Conservation (phyloP, 2,888 invertebrate species). For the Plagodis pulveraria region DNA sequence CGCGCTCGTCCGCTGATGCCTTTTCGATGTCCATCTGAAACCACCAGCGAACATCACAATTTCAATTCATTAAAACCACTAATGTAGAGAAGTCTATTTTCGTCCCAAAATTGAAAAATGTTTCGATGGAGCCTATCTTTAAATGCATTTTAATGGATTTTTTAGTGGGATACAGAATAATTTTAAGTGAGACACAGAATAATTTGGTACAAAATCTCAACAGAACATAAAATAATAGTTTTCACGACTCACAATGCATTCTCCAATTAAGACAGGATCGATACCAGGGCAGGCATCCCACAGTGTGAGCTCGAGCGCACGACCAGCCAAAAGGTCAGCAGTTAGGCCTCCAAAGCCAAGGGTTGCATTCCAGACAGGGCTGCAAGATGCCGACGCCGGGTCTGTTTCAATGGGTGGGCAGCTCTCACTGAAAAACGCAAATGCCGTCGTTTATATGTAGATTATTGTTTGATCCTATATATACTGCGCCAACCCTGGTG, state of each 20-base stretch:
- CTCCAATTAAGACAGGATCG: constrained; percentile 92
- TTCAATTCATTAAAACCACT: not conserved
- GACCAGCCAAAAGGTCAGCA: constrained; percentile 91
- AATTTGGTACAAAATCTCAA: too few relatives aligned
- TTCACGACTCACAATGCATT: constrained; percentile 85
- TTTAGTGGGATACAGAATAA: too few relatives aligned
- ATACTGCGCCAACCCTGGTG: too few relatives aligned
- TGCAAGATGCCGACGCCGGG: constrained; percentile 93
- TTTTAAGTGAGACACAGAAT: too few relatives aligned
- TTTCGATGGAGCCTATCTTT: too few relatives aligned
- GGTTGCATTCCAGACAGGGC: constrained; percentile 97
- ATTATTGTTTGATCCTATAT: too few relatives aligned
- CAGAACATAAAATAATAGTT: too few relatives aligned
- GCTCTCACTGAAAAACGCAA: constrained; percentile 84
- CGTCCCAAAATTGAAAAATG: too few relatives aligned
- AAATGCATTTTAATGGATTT: too few relatives aligned
- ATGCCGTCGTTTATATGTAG: too few relatives aligned
- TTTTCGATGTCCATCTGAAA: constrained; percentile 89
- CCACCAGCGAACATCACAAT: too few relatives aligned
- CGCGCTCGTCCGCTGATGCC: constrained; percentile 94
- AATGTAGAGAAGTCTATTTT: not conserved
- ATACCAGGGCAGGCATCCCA: constrained; percentile 95
- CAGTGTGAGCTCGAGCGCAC: constrained; percentile 93
- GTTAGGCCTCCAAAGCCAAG: constrained; percentile 92
- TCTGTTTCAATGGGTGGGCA: constrained; percentile 92